Conservation (phyloP, 2,888 invertebrate genomes). For the Orthonychiurus folsomi region DNA sequence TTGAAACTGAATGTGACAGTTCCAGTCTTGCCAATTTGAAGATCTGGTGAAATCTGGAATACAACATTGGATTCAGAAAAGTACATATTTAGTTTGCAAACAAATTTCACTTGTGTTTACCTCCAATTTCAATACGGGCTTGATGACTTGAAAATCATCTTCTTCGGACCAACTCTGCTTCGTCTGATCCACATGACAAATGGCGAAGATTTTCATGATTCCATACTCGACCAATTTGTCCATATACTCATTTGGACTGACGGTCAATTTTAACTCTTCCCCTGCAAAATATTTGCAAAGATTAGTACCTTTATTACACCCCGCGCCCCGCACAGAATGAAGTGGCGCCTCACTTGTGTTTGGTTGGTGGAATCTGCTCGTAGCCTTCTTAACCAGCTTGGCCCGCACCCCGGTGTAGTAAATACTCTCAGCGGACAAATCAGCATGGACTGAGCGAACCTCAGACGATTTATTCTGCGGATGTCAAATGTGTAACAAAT, state of each 20-base stretch:
- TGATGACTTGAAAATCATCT: conserved; percentile 69
- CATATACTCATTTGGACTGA: conserved; percentile 61
- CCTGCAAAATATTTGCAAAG: no score
- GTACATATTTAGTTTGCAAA: background rate
- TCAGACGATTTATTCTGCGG: conserved; percentile 43
- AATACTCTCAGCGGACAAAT: conserved; percentile 59
- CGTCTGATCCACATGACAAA: conserved; percentile 66
- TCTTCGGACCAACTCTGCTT: conserved; percentile 73
- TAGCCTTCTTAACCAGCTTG: conserved; percentile 58
- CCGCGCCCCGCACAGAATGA: background rate
- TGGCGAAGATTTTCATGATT: conserved; percentile 67
- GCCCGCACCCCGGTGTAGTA: conserved; percentile 70
- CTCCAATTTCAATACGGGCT: conserved; percentile 60
- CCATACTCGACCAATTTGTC: conserved; percentile 71
- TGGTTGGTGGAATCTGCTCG: conserved; percentile 56
- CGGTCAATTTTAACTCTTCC: conserved; percentile 51
- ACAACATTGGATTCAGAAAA: background rate
- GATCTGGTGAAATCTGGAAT: conserved; percentile 57
- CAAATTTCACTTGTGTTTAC: conserved; percentile 45
- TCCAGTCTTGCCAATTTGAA: conserved; percentile 51
- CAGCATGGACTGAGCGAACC: conserved; percentile 56
- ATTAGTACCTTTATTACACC: background rate
- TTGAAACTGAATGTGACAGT: conserved; percentile 54
- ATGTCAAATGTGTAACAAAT: conserved; percentile 1
- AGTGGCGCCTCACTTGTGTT: conserved; percentile 57